Evolutionary conservation across 2,113 vertebrate species (phyloP).

Genomic region (Tyrannus savana): DNA sequence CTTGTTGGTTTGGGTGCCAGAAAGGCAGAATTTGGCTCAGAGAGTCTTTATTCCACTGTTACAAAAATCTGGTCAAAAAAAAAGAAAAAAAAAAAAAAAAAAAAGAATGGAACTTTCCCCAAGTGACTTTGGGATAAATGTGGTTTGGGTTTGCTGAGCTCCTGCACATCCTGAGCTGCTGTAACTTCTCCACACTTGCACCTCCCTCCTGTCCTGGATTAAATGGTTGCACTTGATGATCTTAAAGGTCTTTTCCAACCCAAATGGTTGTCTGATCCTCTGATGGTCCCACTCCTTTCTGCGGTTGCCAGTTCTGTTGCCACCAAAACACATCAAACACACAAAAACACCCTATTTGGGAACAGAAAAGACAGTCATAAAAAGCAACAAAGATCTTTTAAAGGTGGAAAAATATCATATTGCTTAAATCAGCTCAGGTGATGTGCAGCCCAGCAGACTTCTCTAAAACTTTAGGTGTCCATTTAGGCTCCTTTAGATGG

Average conservation of each 20-base stretch:
- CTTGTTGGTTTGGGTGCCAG: neutral
- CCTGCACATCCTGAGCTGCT: neutral
- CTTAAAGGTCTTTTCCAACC: neutral
- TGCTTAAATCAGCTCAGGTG: no score
- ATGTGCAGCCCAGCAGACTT: no score
- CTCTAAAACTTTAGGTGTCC: no score
- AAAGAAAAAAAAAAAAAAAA: neutral
- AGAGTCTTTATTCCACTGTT: neutral
- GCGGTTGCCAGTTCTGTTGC: no score
- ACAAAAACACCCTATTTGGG: no score
- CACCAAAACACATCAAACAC: neutral
- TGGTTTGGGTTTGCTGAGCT: neutral
- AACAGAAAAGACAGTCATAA: no score
- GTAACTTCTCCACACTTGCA: neutral
- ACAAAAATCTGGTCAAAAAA: neutral
- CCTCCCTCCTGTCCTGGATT: neutral
- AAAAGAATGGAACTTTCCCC: neutral
- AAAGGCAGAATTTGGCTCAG: neutral
- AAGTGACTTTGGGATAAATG: fast-evolving
- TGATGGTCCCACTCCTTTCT: neutral
- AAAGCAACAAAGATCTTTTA: no score
- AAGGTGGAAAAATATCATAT: no score
- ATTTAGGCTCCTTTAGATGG: no score
- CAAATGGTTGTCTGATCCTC: neutral
- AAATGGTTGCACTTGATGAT: neutral